phyloP scores from a whole-genome alignment of 2,888 invertebrate genomes.

The Macrophya annulata region DNA sequence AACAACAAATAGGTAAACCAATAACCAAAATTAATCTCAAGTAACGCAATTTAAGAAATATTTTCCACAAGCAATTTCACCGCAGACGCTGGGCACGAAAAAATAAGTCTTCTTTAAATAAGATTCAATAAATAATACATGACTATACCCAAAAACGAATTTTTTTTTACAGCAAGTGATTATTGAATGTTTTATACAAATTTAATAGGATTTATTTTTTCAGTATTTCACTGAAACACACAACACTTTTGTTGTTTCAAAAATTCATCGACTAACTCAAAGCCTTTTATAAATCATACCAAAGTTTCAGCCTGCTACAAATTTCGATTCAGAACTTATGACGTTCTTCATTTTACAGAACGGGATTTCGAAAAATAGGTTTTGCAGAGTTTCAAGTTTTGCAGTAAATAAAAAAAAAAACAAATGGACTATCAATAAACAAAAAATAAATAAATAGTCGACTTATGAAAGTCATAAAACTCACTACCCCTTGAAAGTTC shows the following conservation, averaged over 20 bases:
- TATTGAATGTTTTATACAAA: neutral
- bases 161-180: neutral
- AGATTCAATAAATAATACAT: neutral
- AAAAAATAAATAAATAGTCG: neutral
- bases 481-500: neutral
- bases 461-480: neutral
- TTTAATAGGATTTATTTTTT: neutral
- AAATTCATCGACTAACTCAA: neutral
- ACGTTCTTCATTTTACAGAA: neutral
- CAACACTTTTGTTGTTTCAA: neutral
- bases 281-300: neutral
- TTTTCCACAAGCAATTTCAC: neutral
- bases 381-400: neutral
- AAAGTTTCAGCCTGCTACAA: neutral
- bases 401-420: neutral
- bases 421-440: neutral
- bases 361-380: neutral
- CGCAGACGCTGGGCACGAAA: neutral
- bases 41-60: neutral
- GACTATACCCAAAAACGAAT: neutral
- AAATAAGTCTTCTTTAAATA: neutral
- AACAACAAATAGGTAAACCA: neutral
- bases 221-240: neutral
- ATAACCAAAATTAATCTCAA: neutral
- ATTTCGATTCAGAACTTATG: neutral